These are phyloP conservation scores for Austrofundulus limnaeus DNA, from an alignment of 2,113 vertebrate genomes.

Conservation along the genomic window DNA sequence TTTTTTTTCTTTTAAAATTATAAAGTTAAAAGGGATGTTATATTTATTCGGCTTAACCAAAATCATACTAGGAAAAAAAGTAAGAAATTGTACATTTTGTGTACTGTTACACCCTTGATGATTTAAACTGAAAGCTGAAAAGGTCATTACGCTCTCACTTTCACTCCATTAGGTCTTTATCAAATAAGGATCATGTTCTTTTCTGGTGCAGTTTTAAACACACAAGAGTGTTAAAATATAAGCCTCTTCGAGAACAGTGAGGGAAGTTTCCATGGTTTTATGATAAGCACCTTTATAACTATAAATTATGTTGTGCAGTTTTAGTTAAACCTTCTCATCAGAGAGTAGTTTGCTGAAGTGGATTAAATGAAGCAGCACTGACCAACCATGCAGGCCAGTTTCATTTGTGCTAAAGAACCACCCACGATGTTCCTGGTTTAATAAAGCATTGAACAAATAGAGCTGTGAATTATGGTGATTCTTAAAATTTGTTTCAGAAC, in stretches of 20 bases:
- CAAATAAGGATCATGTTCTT: constrained; percentile 50
- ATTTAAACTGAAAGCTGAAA: constrained; percentile 36
- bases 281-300: neutral
- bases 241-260: constrained; percentile 17
- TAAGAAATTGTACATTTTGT: too few relatives aligned
- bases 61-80: too few relatives aligned
- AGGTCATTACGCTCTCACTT: constrained; percentile 50
- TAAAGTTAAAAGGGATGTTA: too few relatives aligned
- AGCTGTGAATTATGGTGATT: too few relatives aligned
- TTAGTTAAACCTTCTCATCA: constrained; percentile 5
- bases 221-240: constrained; percentile 23
- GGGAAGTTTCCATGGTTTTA: constrained; percentile 19
- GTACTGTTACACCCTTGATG: too few relatives aligned
- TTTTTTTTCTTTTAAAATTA: too few relatives aligned
- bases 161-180: constrained; percentile 59
- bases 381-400: neutral
- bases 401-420: neutral
- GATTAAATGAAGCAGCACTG: neutral
- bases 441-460: neutral
- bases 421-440: neutral
- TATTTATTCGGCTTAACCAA: too few relatives aligned
- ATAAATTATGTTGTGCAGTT: constrained; percentile 2
- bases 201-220: constrained; percentile 20
- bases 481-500: neutral
- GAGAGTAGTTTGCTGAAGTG: neutral